These are phyloP conservation scores for Oreonectes daqikongensis DNA, from an alignment of 2,797 vertebrate genomes.

Conservation along the genomic window DNA sequence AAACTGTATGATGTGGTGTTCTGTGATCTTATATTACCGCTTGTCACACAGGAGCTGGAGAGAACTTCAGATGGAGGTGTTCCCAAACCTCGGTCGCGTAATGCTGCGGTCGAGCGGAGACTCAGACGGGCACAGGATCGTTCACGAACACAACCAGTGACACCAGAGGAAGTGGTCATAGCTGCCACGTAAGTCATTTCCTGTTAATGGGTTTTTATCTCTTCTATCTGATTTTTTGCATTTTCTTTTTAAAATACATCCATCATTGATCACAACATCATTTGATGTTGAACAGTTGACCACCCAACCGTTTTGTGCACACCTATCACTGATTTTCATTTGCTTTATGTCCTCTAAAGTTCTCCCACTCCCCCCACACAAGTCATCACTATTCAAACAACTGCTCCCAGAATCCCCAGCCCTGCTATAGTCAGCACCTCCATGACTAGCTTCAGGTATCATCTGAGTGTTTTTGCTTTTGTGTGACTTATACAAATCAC, in stretches of 20 bases:
- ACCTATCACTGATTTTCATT: neutral
- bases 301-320: neutral
- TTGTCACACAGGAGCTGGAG: conserved; percentile 90
- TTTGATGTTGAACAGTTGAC: neutral
- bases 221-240: neutral
- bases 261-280: neutral
- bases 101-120: conserved; percentile 86
- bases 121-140: conserved; percentile 89
- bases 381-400: conserved; percentile 76
- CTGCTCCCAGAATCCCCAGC: conserved; percentile 79
- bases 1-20: neutral
- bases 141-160: conserved; percentile 91
- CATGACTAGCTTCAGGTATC: conserved; percentile 88
- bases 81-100: conserved; percentile 88
- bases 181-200: conserved; percentile 83
- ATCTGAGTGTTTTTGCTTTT: conserved; percentile 43
- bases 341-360: conserved; percentile 68
- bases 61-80: conserved; percentile 81
- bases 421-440: conserved; percentile 83
- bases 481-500: neutral
- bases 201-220: neutral
- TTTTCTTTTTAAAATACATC: neutral
- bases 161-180: conserved; percentile 88
- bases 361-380: conserved; percentile 81
- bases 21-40: no score